phyloP scores from a whole-genome alignment of 1,140 invertebrate species.

The Harpegnathos saltator region DNA sequence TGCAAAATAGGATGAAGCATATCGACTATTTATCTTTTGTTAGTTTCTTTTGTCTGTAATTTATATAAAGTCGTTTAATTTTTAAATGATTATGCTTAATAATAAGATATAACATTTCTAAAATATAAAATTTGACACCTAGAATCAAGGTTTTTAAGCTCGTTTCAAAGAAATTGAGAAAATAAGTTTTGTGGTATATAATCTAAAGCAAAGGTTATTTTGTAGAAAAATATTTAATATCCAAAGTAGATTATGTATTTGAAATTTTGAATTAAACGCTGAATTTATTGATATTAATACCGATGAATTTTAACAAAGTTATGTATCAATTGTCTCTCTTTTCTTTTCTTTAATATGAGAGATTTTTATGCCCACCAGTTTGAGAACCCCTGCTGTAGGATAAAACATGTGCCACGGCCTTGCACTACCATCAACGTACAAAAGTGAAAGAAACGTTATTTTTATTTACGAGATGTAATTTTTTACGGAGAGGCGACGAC shows the following conservation, averaged over 20 bases:
- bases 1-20: neutral
- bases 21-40: neutral
- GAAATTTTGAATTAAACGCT: slow-evolving; percentile 12
- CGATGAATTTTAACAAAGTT: neutral
- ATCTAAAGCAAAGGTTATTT: neutral
- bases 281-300: neutral
- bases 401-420: slow-evolving; percentile 76
- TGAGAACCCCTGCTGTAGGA: slow-evolving; percentile 55
- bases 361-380: neutral
- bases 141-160: neutral
- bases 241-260: neutral
- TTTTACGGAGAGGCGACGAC: slow-evolving; percentile 65
- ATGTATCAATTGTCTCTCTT: neutral
- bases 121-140: too few species aligned
- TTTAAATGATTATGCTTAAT: neutral
- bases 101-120: too few species aligned
- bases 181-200: neutral
- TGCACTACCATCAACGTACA: slow-evolving; percentile 76
- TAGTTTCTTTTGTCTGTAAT: too few species aligned
- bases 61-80: too few species aligned
- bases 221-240: neutral
- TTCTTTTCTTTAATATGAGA: neutral
- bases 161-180: too few species aligned
- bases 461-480: slow-evolving; percentile 76
- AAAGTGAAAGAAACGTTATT: slow-evolving; percentile 75